Evolutionary conservation across 2,888 invertebrate genomes (phyloP), one percentile per base, ranked within the genome.

Genomic region (Corbicula japonica): DNA sequence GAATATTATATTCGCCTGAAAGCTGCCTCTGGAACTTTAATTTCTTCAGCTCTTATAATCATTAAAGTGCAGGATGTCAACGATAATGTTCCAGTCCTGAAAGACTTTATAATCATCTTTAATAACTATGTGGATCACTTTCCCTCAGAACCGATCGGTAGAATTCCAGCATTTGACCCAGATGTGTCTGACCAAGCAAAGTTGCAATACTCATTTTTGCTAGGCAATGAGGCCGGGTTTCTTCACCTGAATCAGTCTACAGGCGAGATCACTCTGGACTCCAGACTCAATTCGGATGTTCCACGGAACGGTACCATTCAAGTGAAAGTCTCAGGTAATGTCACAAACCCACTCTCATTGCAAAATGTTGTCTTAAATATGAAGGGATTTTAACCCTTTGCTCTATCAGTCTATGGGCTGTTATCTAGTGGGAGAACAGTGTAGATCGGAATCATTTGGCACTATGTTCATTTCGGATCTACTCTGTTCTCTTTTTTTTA

Each of bases 111-210:
- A 90, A 96, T 99, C 0, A 96, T 99, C 63, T 98, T 99, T 94
- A 99, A 99, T 94, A 99, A 99, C 91, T 99, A 97, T 93, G 96
- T 96, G 86, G 97, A 98, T 89, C 97, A 97, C 90, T 99, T 99
- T 92, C 98, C 98, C 0, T 96, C 96, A n/a, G 97, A 97, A 0
- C 96, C 97, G 0, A 97, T 99, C 89, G 98, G 98, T 0, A 95
- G 96, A 72, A 97, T 99, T 38, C 99, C 99, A 0, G 99, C 98
- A 0, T 96, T 96, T 90, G 99, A 99, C 93, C 98, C 98, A 15
- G 99, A 99, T 94, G 97, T 98, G 34, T 97, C 97, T 5, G 98
- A 98, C 92, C 89, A 83, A 69, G 88, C 90, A 72, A 94, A 96
- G 94, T 94, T 98, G 0, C 95, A 95, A 76, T 99, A 97, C 94